Evolutionary conservation across 2,888 invertebrate species (phyloP).

Genomic region (Chymomyza fuscimana): DNA sequence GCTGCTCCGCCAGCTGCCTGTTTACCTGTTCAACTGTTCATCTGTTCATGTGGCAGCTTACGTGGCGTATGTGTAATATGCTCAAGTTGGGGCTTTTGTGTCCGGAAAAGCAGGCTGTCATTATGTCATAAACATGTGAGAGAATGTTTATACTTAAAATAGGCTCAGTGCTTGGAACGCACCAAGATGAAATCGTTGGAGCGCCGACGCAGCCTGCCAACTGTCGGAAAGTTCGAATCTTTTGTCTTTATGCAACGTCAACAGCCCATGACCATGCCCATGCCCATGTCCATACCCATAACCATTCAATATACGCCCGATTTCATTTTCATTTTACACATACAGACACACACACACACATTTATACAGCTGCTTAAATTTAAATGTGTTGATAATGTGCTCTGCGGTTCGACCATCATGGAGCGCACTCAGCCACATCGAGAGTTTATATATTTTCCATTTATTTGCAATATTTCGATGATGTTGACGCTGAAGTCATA

Average conservation of each 20-base stretch:
- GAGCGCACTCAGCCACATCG: neutral
- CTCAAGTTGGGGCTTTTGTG: constrained; percentile 11
- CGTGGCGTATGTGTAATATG: constrained; percentile 23
- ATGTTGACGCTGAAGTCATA: neutral
- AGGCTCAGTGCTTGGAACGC: constrained; percentile 20
- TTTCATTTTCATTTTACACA: constrained; percentile 21
- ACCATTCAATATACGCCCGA: neutral
- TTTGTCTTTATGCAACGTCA: constrained; percentile 26
- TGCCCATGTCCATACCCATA: neutral
- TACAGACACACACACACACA: constrained; percentile 3
- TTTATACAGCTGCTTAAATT: constrained; percentile 16
- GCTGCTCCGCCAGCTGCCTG: constrained; percentile 20
- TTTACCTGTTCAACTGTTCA: neutral
- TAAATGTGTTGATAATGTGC: constrained; percentile 15
- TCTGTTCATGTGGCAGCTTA: neutral
- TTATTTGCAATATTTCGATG: neutral
- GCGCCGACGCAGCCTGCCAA: constrained; percentile 21
- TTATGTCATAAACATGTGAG: constrained; percentile 68
- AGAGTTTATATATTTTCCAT: constrained; percentile 7
- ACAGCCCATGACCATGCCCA: neutral
- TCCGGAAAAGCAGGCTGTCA: constrained; percentile 59
- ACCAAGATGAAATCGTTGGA: constrained; percentile 17
- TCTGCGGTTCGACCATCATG: neutral
- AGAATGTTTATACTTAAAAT: constrained; percentile 52
- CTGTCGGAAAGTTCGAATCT: constrained; percentile 35